Conservation (phyloP, 2,888 invertebrate species). For the Rhagonycha lutea region DNA sequence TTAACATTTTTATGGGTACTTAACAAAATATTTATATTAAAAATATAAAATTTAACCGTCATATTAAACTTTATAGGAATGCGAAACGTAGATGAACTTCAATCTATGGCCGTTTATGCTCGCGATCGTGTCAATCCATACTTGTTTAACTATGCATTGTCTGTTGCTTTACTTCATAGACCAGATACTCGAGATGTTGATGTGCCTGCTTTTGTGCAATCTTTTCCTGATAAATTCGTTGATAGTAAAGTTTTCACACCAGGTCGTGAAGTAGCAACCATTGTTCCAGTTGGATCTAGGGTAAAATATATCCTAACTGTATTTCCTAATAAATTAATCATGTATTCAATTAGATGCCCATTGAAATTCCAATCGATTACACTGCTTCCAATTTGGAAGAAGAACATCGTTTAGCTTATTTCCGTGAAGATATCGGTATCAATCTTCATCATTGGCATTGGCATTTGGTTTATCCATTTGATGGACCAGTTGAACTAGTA, state of each 20-base stretch:
- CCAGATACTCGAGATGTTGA: conserved; percentile 70
- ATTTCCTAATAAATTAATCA: background rate
- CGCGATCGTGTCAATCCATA: conserved; percentile 79
- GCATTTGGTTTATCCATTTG: conserved; percentile 86
- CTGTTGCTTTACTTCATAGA: conserved; percentile 77
- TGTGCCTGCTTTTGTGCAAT: conserved; percentile 75
- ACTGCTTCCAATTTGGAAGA: conserved; percentile 75
- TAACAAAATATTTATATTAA: background rate
- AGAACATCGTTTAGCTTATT: conserved; percentile 82
- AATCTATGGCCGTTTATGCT: conserved; percentile 70
- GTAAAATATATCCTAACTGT: conserved; percentile 54
- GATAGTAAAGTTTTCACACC: conserved; percentile 72
- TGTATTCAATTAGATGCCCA: conserved; percentile 59
- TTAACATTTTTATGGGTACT: conserved; percentile 69
- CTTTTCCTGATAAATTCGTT: conserved; percentile 83
- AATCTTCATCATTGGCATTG: conserved; percentile 92
- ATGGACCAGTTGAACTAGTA: conserved; percentile 65
- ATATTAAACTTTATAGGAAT: no score
- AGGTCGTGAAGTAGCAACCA: conserved; percentile 70
- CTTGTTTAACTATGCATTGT: conserved; percentile 78
- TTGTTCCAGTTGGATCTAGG: conserved; percentile 65
- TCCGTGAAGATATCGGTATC: conserved; percentile 82
- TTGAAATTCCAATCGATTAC: conserved; percentile 73
- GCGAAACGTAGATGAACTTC: conserved; percentile 71
- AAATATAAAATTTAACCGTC: no score